A percentile compares a stretch with the other conserved stretches of the same genome.
These are phyloP conservation scores for Onthophagus sagittarius DNA, from an alignment of 2,888 invertebrate species.

Conservation along the genomic window DNA sequence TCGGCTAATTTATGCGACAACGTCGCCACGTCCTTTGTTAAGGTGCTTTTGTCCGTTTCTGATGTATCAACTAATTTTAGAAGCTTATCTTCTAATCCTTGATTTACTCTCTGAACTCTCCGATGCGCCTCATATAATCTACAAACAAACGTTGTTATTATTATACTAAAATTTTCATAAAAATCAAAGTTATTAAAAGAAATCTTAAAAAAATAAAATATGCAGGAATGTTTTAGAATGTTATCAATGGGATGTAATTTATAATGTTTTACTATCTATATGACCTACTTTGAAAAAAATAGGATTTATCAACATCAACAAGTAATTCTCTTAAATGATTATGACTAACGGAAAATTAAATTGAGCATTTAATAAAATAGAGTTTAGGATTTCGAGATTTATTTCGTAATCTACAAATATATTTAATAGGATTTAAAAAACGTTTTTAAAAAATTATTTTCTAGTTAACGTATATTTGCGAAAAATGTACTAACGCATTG, in stretches of 20 bases:
- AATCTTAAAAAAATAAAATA: no score
- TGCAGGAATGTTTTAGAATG: neutral
- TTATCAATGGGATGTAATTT: neutral
- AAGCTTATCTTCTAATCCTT: conserved; percentile 90
- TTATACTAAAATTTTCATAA: neutral
- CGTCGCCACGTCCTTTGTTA: conserved; percentile 83
- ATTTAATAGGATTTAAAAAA: no score
- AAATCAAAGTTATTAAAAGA: neutral
- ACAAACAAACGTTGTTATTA: neutral
- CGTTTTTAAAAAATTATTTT: no score
- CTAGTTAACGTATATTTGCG: no score
- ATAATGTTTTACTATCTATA: neutral
- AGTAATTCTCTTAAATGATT: no score
- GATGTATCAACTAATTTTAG: conserved; percentile 88
- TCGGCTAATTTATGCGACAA: conserved; percentile 80
- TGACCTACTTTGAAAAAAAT: neutral
- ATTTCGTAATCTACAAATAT: no score
- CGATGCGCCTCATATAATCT: conserved; percentile 91
- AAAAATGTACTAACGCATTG: no score
- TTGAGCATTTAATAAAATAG: no score
- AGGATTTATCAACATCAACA: no score
- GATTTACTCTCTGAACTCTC: conserved; percentile 90
- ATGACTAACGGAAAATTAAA: no score
- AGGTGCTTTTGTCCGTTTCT: conserved; percentile 81
- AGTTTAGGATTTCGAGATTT: no score